These are phyloP conservation scores for Palythoa grandis DNA, from an alignment of 92 coral and sea anemone genomes.

Conservation along the genomic window DNA sequence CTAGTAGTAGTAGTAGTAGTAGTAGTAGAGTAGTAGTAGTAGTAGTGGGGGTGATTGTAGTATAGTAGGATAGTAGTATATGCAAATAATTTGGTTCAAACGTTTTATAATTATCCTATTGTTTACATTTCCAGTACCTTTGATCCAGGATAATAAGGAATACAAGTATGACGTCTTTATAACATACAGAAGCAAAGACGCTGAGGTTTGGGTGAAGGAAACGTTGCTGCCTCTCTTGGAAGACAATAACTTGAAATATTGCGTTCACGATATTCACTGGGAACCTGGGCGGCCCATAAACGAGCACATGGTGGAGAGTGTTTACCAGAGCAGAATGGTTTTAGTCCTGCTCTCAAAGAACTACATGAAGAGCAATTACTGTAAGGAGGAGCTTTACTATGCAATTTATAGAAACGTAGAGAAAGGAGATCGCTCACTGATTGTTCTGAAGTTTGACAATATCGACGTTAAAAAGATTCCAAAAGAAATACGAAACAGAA, in stretches of 20 bases:
- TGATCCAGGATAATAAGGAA: background rate
- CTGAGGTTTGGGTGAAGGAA: slow-evolving; percentile 40
- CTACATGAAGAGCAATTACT: slow-evolving; percentile 37
- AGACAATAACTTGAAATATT: slow-evolving; percentile 24
- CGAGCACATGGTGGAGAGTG: slow-evolving; percentile 40
- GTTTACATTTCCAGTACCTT: background rate
- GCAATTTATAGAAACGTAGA: slow-evolving; percentile 42
- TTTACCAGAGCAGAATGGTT: slow-evolving; percentile 44
- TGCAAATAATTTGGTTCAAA: no score
- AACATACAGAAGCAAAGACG: slow-evolving; percentile 43
- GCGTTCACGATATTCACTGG: slow-evolving; percentile 47
- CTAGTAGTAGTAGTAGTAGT: no score
- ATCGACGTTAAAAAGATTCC: slow-evolving; percentile 24
- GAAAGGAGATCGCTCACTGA: slow-evolving; percentile 40
- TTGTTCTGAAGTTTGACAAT: slow-evolving; percentile 31
- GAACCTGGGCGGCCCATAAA: slow-evolving; percentile 27
- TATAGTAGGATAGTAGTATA: no score
- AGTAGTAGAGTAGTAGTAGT: no score
- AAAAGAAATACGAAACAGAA: slow-evolving; percentile 38
- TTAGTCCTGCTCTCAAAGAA: slow-evolving; percentile 26
- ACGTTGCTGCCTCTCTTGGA: slow-evolving; percentile 30
- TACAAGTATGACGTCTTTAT: slow-evolving; percentile 39
- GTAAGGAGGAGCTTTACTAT: slow-evolving; percentile 30
- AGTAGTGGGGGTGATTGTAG: no score
- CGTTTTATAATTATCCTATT: background rate